These are phyloP conservation scores for Stictocephala bisonia DNA, from an alignment of 2,888 invertebrate species.

Conservation along the genomic window DNA sequence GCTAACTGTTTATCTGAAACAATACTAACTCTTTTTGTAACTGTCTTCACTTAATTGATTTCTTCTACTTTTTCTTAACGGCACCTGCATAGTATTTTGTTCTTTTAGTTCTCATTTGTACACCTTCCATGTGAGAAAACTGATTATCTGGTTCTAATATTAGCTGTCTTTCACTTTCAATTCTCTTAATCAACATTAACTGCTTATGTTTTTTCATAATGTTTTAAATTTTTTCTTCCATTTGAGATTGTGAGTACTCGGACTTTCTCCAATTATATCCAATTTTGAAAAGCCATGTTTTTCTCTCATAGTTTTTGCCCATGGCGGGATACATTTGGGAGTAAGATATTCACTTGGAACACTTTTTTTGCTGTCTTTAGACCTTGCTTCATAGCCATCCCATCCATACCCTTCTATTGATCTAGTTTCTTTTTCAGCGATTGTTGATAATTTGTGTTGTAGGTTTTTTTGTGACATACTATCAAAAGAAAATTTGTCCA, in stretches of 20 bases:
- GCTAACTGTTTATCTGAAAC: too few species aligned
- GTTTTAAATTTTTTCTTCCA: constrained; percentile 12
- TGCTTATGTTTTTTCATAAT: constrained; percentile 21
- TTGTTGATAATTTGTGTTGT: too few species aligned
- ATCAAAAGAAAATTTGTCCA: too few species aligned
- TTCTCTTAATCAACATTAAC: constrained; percentile 24
- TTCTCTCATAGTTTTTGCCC: constrained; percentile 14
- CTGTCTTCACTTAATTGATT: background rate
- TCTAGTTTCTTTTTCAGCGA: too few species aligned
- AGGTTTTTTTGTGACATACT: too few species aligned
- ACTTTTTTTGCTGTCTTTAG: too few species aligned
- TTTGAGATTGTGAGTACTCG: background rate
- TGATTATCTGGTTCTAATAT: background rate
- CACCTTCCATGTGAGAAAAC: background rate
- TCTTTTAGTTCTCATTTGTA: constrained; percentile 22
- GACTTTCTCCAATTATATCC: background rate
- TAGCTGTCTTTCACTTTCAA: constrained; percentile 17
- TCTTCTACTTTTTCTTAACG: background rate
- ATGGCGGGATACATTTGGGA: constrained; percentile 19
- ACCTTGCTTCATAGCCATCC: too few species aligned
- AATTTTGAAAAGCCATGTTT: background rate
- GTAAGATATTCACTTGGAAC: background rate
- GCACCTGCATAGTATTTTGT: constrained; percentile 23
- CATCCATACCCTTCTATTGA: too few species aligned
- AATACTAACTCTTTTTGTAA: background rate